Conservation (phyloP, 2,888 invertebrate genomes). For the Diarsia mendica region DNA sequence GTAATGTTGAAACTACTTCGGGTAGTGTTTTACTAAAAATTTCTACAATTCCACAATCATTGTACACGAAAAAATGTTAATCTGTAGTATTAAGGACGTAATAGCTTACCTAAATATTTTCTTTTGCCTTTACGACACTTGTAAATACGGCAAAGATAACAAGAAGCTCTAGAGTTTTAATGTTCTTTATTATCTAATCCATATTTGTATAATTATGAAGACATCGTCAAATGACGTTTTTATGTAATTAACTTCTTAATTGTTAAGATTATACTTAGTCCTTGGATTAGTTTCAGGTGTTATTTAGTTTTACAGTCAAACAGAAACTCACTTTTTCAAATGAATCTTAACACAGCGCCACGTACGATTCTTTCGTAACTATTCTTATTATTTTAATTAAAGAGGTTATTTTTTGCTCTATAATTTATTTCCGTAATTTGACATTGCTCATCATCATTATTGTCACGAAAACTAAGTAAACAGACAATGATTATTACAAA, state of each 20-base stretch:
- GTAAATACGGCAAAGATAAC: slow-evolving; percentile 61
- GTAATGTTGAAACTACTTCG: background rate
- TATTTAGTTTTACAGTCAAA: slow-evolving; percentile 9
- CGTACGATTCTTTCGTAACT: too few relatives aligned
- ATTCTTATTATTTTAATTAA: background rate
- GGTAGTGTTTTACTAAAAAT: slow-evolving; percentile 4
- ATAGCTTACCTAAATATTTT: slow-evolving; percentile 63
- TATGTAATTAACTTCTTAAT: slow-evolving; percentile 43
- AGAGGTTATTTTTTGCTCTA: background rate
- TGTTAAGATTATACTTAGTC: slow-evolving; percentile 45
- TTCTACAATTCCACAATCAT: slow-evolving; percentile 11
- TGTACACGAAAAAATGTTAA: slow-evolving; percentile 38
- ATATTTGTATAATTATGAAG: slow-evolving; percentile 36
- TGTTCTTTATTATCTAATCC: slow-evolving; percentile 56
- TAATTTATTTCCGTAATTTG: background rate
- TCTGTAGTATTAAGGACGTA: slow-evolving; percentile 44
- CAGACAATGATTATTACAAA: background rate
- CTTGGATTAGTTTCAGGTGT: slow-evolving; percentile 28
- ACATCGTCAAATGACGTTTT: slow-evolving; percentile 24
- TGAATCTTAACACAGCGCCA: too few relatives aligned
- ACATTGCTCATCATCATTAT: background rate
- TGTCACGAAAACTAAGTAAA: slow-evolving; percentile 2
- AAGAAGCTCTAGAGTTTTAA: slow-evolving; percentile 55
- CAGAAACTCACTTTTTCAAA: background rate
- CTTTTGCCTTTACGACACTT: slow-evolving; percentile 45